Evolutionary conservation across 2,888 invertebrate species (phyloP).

Genomic region (Stenchaetothrips biformis): DNA sequence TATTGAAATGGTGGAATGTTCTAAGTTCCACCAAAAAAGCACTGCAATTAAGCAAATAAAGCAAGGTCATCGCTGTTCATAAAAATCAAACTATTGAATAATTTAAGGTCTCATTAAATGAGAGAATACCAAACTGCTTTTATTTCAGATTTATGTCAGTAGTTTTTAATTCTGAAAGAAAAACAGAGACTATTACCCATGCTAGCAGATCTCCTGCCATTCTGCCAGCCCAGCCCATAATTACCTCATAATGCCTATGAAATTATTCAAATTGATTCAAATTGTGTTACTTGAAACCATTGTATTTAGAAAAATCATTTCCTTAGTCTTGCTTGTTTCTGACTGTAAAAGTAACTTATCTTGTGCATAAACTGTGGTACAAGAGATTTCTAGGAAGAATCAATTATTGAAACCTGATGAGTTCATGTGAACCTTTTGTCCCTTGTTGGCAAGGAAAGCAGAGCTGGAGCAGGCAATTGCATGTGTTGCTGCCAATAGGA

Average conservation of each 20-base stretch:
- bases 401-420: too few relatives aligned
- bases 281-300: not conserved
- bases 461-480: too few relatives aligned
- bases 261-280: not conserved
- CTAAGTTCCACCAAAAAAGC: slow-evolving; percentile 2
- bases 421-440: not conserved
- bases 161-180: not conserved
- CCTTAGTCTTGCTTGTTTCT: not conserved
- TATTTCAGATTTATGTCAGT: not conserved
- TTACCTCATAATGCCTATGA: not conserved
- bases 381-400: too few relatives aligned
- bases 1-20: not conserved
- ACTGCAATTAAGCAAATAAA: not conserved
- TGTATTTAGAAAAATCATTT: not conserved
- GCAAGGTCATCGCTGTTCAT: slow-evolving; percentile 16
- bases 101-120: not conserved
- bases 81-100: slow-evolving; percentile 20
- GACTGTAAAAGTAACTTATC: not conserved
- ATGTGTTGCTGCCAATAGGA: too few relatives aligned
- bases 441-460: not conserved
- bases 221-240: not conserved
- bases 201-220: not conserved
- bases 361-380: too few relatives aligned
- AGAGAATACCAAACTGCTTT: not conserved
- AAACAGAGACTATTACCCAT: not conserved